phyloP scores from a whole-genome alignment of 2,888 invertebrate species.

The Watsonalla cultraria region DNA sequence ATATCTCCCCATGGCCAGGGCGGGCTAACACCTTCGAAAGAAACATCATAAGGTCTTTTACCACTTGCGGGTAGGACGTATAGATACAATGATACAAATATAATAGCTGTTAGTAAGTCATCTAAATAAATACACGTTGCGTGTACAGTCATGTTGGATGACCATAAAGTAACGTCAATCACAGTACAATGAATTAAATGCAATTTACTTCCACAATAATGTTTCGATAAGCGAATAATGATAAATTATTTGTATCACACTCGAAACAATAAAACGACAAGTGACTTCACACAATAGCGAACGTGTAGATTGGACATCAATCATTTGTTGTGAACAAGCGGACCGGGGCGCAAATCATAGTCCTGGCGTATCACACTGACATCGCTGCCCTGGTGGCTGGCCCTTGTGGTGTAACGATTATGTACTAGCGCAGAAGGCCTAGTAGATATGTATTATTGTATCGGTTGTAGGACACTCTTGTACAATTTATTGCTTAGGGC shows the following conservation, averaged over 20 bases:
- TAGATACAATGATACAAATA: no score
- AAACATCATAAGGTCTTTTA: no score
- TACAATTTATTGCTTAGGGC: no score
- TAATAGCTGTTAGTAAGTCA: no score
- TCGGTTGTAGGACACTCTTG: no score
- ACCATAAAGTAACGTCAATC: neutral
- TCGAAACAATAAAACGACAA: conserved; percentile 14
- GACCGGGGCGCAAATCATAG: conserved; percentile 75
- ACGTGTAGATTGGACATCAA: conserved; percentile 61
- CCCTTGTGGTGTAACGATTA: conserved; percentile 10
- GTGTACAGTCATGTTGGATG: no score
- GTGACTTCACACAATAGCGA: conserved; percentile 32
- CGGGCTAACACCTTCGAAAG: no score
- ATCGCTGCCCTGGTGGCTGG: conserved; percentile 52
- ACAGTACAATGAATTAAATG: neutral
- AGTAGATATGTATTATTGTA: conserved; percentile 10
- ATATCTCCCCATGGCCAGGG: no score
- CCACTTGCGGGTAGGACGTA: no score
- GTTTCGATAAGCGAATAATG: neutral
- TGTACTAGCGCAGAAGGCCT: conserved; percentile 9
- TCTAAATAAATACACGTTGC: no score
- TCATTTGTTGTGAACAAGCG: conserved; percentile 67
- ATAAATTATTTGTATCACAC: neutral
- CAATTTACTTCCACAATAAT: neutral
- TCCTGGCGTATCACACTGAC: conserved; percentile 64